Base-by-base conservation (phyloP, 2,888 invertebrate genomes). In the Drosophila paucipuncta region DNA sequence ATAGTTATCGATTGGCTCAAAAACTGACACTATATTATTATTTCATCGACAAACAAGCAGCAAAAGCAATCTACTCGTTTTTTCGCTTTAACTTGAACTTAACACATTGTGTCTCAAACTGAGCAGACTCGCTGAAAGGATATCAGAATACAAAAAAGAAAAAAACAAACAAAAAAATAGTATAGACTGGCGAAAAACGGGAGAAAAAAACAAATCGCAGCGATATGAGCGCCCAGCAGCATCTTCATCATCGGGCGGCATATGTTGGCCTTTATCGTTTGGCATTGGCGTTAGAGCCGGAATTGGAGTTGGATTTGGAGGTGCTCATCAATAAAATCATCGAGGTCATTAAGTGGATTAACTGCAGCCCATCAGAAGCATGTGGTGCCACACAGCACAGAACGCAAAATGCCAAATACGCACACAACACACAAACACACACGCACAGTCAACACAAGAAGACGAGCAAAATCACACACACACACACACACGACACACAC, bases 301-400 rank as follows among this genome's bases (percentile, higher is more conserved):
- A 35, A 28, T 73, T n/a, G 64, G 50, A 30, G 41, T 49, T 60
- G 18, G 30, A 30, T 18, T 52, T 30, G 54, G 37, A 25, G 81
- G 76, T 80, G 85, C 91, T 89, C 93, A 93, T 92, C 92, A 93
- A 93, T 93, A 93, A 92, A 92, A 92, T 92, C 92, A 92, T 92
- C 92, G 93, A 92, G 92, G 91, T 93, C 92, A 93, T 92, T 92
- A 92, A 93, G 91, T 93, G 92, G 92, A 92, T 92, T 92, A 92
- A 92, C 92, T 92, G 92, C 91, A 89, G 88, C 90, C 91, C 92
- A 92, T 92, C 92, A 92, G 89, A 77, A 91, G 88, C 91, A 92
- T 87, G 91, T 91, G 91, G 92, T 88, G 91, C 91, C 84, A 77
- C 50, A 55, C 35, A 63, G 76, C 75, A 50, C 68, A 78, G 57